These are phyloP conservation scores for Lasioglossum baleicum DNA, from an alignment of 1,140 invertebrate genomes.

Conservation along the genomic window DNA sequence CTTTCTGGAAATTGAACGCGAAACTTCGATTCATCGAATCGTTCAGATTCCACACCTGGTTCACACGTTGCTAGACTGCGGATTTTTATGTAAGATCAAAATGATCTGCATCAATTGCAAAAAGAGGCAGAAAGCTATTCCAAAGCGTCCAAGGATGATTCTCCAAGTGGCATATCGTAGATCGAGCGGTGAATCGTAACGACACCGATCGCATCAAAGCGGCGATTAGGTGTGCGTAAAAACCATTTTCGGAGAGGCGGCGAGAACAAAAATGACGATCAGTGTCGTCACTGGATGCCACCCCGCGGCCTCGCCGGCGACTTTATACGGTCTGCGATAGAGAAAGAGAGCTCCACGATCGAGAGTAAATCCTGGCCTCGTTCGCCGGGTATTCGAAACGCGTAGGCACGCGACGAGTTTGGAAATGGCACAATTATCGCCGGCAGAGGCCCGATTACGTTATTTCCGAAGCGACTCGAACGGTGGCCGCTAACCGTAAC, in stretches of 20 bases:
- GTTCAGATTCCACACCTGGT: no score
- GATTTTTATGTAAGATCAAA: no score
- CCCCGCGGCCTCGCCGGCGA: slow-evolving; percentile 36
- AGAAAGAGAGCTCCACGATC: slow-evolving; percentile 29
- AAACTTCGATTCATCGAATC: no score
- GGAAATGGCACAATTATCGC: slow-evolving; percentile 60
- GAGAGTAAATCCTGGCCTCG: slow-evolving; percentile 39
- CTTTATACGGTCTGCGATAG: slow-evolving; percentile 44
- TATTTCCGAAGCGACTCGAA: slow-evolving; percentile 7
- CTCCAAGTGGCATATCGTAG: background rate
- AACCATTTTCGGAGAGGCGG: slow-evolving; percentile 39
- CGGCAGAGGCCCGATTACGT: slow-evolving; percentile 34
- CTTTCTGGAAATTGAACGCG: background rate
- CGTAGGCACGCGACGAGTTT: slow-evolving; percentile 57
- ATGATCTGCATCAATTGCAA: no score
- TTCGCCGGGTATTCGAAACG: slow-evolving; percentile 42
- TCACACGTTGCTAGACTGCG: no score
- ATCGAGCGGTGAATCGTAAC: background rate
- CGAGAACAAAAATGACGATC: slow-evolving; percentile 2
- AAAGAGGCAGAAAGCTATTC: no score
- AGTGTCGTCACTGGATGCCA: slow-evolving; percentile 34
- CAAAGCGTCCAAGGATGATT: background rate
- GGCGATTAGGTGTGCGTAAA: background rate
- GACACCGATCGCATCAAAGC: background rate
- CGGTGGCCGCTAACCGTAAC: background rate